Percentiles rank a stretch among this genome's conserved stretches.
phyloP scores from a whole-genome alignment of 2,797 vertebrate genomes.

The Varecia variegata region DNA sequence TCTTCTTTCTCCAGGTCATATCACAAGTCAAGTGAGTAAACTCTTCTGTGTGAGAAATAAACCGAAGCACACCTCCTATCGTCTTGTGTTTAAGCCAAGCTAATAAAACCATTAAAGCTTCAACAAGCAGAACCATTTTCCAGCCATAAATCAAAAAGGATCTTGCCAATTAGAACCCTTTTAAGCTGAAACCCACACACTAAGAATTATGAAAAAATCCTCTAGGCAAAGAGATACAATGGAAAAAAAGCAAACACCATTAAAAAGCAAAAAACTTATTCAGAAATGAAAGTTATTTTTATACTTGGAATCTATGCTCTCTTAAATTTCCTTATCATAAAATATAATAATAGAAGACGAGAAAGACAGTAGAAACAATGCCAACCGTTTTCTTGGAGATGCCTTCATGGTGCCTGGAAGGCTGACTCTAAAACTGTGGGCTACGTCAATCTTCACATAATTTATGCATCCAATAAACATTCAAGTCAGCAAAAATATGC shows the following conservation, averaged over 20 bases:
- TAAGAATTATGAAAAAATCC: not conserved
- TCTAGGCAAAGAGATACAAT: slow-evolving; percentile 16
- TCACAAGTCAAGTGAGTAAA: not conserved
- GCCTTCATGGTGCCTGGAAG: fast-evolving
- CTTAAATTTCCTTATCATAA: slow-evolving; percentile 6
- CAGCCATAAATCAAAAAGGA: not conserved
- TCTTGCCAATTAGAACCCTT: not conserved
- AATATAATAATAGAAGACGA: fast-evolving
- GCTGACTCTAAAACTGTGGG: not conserved
- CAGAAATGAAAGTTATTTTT: not conserved
- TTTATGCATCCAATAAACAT: not conserved
- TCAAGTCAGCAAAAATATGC: not conserved
- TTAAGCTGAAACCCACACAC: not conserved
- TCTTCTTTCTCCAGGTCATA: not conserved
- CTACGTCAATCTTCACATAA: not conserved
- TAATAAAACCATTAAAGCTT: not conserved
- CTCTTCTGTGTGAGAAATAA: not conserved
- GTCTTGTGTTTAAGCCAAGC: not conserved
- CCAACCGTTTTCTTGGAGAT: not conserved
- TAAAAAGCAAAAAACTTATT: not conserved
- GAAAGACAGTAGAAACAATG: not conserved
- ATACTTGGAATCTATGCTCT: not conserved
- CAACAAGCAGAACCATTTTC: not conserved
- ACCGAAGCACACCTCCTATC: not conserved
- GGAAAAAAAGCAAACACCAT: not conserved